These are phyloP conservation scores for Chionomys nivalis DNA, from an alignment of 2,113 vertebrate genomes.

Conservation along the genomic window DNA sequence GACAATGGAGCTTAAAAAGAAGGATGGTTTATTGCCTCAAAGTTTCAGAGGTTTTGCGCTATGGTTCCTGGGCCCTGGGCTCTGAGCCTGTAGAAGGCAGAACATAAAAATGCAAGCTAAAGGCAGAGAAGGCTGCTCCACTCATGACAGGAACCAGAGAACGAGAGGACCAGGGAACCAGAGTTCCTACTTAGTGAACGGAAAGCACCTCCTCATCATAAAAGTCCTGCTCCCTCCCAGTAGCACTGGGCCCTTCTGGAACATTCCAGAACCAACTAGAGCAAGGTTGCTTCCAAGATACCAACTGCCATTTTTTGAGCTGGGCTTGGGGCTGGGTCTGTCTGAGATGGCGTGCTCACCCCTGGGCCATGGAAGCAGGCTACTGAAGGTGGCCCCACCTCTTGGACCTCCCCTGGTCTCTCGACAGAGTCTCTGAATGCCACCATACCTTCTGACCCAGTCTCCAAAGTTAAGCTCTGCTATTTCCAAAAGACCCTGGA, in stretches of 20 bases:
- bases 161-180: not conserved
- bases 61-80: not conserved
- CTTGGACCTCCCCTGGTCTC: not conserved
- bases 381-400: not conserved
- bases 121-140: not conserved
- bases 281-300: not conserved
- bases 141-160: not conserved
- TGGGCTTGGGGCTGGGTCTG: not conserved
- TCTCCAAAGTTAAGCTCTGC: not conserved
- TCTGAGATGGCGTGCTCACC: not conserved
- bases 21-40: not conserved
- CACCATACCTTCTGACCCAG: not conserved
- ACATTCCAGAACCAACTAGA: not conserved
- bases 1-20: not conserved
- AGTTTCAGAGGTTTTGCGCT: not conserved
- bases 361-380: not conserved
- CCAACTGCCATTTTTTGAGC: not conserved
- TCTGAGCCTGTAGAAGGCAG: not conserved
- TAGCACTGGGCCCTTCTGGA: not conserved
- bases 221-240: not conserved
- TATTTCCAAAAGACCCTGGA: not conserved
- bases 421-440: not conserved
- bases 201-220: not conserved
- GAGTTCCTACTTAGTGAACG: too few relatives aligned
- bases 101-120: too few relatives aligned